phyloP scores from a whole-genome alignment of 2,113 vertebrate genomes.

The Poecile atricapillus region DNA sequence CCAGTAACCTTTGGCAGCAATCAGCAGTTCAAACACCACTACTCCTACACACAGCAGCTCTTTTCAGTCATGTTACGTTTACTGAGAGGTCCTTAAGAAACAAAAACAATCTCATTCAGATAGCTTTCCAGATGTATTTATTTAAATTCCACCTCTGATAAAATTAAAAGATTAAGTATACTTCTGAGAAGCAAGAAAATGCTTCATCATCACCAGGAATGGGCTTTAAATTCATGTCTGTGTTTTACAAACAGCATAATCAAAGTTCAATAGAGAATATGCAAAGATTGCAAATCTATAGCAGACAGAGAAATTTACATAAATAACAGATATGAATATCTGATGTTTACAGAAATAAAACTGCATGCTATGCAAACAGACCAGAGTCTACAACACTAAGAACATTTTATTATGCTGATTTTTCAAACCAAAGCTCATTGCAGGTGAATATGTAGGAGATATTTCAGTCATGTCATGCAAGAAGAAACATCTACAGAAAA shows the following conservation, averaged over 20 bases:
- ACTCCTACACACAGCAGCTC: not conserved
- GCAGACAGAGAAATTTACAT: slow-evolving; percentile 31
- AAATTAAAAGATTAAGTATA: not conserved
- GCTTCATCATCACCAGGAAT: slow-evolving; percentile 3
- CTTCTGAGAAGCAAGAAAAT: slow-evolving; percentile 1
- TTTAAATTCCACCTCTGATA: slow-evolving; percentile 10
- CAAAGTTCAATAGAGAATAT: slow-evolving; percentile 48
- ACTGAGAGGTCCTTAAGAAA: not conserved
- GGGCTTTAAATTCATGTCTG: not conserved
- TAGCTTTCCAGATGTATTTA: not conserved
- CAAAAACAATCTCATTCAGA: not conserved
- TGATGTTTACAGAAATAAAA: slow-evolving; percentile 43
- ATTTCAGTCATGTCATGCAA: not conserved
- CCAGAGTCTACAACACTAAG: not conserved
- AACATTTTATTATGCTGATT: not conserved
- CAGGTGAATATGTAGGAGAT: not conserved
- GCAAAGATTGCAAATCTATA: slow-evolving; percentile 43
- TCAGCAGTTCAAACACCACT: slow-evolving; percentile 24
- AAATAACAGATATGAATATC: slow-evolving; percentile 46
- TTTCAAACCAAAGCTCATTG: not conserved
- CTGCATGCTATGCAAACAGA: not conserved
- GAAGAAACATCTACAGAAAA: not conserved
- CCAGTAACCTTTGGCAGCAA: slow-evolving; percentile 33
- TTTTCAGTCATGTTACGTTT: not conserved
- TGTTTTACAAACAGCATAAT: slow-evolving; percentile 48